phyloP scores from a whole-genome alignment of 2,113 vertebrate species.

The Protobothrops mucrosquamatus region DNA sequence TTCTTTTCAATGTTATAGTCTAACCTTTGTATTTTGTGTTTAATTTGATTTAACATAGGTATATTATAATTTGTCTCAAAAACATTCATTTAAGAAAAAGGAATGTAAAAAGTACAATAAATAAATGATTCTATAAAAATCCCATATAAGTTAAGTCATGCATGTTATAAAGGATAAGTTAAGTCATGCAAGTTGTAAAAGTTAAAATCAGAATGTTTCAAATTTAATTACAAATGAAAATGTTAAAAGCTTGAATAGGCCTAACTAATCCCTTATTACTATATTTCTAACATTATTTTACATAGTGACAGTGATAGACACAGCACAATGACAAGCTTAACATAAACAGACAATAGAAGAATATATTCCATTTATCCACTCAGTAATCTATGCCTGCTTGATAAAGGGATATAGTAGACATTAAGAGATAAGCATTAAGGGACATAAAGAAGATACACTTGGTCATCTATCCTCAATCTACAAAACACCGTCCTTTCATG shows the following conservation, averaged over 20 bases:
- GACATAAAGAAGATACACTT: background rate
- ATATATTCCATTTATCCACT: background rate
- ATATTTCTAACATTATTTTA: constrained; percentile 22
- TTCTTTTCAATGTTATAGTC: background rate
- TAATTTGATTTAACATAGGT: background rate
- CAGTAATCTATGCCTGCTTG: background rate
- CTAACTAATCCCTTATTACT: constrained; percentile 30
- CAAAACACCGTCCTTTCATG: background rate
- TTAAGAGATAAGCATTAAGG: background rate
- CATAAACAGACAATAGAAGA: constrained; percentile 24
- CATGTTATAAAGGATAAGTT: background rate
- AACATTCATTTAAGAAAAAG: background rate
- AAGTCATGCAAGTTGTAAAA: background rate
- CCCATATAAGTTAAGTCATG: background rate
- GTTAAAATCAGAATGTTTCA: background rate
- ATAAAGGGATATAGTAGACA: background rate
- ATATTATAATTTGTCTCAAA: background rate
- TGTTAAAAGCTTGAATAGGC: constrained; percentile 11
- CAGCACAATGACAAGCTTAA: background rate
- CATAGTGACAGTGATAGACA: constrained; percentile 5
- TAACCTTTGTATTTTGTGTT: background rate
- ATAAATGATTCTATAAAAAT: background rate
- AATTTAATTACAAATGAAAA: background rate
- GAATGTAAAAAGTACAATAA: background rate
- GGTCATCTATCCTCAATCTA: background rate